Evolutionary conservation across 1,140 invertebrate species (phyloP).

Genomic region (Bombus waltoni): DNA sequence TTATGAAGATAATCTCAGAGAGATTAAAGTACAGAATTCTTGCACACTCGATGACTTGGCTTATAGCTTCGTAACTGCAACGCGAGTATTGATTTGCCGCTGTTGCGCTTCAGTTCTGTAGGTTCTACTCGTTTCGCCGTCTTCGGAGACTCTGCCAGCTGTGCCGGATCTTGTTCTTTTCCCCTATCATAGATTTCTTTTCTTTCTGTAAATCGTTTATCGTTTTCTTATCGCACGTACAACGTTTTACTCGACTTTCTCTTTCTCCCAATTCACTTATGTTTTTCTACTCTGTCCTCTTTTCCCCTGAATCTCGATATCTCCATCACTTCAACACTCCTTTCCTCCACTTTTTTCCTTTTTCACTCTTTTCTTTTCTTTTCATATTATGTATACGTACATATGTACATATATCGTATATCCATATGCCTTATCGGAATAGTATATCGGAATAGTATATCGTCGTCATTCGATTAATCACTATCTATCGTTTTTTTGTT

Average conservation of each 20-base stretch:
- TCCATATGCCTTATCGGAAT: background rate
- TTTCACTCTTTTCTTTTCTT: background rate
- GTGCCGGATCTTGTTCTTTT: conserved; percentile 1
- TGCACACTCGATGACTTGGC: conserved; percentile 59
- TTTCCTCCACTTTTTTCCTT: background rate
- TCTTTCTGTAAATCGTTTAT: background rate
- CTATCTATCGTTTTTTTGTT: background rate
- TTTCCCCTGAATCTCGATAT: background rate
- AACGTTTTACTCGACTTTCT: background rate
- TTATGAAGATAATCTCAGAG: background rate
- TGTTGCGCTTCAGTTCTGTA: conserved; percentile 57
- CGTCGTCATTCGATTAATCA: background rate
- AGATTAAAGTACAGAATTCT: background rate
- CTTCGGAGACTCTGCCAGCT: background rate
- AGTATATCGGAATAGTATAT: background rate
- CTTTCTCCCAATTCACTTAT: background rate
- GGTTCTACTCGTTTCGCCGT: conserved; percentile 29
- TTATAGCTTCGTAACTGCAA: conserved; percentile 62
- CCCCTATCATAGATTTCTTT: background rate
- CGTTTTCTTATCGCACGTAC: background rate
- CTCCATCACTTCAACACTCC: background rate
- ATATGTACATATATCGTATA: no score
- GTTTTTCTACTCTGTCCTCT: background rate
- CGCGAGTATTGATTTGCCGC: conserved; percentile 71
- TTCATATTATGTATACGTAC: background rate